These are phyloP conservation scores for Phasianus colchicus DNA, from an alignment of 2,113 vertebrate species.

Conservation along the genomic window DNA sequence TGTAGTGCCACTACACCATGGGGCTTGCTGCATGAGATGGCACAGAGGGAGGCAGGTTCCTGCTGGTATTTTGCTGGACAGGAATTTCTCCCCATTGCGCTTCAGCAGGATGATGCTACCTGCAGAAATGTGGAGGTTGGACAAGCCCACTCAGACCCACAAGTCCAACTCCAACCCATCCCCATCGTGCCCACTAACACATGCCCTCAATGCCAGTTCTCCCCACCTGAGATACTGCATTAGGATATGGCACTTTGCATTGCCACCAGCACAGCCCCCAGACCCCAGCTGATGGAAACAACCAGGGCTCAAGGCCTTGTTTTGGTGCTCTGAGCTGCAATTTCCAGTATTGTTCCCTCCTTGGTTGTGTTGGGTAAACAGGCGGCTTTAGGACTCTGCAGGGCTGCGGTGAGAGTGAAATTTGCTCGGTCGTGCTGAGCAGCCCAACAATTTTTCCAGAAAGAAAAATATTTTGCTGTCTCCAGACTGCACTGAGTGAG, in stretches of 20 bases:
- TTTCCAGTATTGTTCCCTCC: background rate
- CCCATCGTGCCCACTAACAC: too few relatives aligned
- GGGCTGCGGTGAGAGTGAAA: background rate
- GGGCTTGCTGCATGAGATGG: background rate
- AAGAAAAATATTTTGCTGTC: conserved; percentile 11
- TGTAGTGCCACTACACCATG: background rate
- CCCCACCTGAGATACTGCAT: background rate
- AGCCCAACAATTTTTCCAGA: background rate
- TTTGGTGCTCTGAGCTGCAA: background rate
- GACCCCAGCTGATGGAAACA: background rate
- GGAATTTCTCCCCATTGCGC: background rate
- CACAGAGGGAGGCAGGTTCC: too few relatives aligned
- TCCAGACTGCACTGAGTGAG: background rate
- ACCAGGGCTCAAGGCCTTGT: background rate
- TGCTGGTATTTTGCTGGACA: background rate
- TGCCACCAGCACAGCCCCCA: background rate
- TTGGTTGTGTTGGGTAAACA: background rate
- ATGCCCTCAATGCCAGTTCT: background rate
- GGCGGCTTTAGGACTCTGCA: accelerated
- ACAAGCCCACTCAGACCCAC: too few relatives aligned
- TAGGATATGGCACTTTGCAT: background rate
- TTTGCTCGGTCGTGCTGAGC: accelerated
- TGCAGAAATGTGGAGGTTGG: too few relatives aligned
- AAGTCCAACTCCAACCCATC: too few relatives aligned
- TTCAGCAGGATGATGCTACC: background rate